Evolutionary conservation across 1,140 invertebrate species (phyloP).

Genomic region (Saccostrea cuccullata): DNA sequence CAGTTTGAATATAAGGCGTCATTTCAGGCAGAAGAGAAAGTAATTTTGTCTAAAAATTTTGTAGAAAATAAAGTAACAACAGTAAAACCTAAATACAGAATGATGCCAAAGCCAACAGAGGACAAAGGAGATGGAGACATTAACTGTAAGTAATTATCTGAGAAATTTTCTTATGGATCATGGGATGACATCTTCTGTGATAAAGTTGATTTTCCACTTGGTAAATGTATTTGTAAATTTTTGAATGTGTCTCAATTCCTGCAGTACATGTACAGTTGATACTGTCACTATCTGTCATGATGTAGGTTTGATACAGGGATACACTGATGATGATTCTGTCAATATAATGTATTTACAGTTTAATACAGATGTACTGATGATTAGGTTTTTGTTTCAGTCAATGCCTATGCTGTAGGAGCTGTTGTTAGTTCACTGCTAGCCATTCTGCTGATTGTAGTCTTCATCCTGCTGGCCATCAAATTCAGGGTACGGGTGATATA

Average conservation of each 20-base stretch:
- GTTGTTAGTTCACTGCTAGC: constrained; percentile 69
- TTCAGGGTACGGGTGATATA: constrained; percentile 65
- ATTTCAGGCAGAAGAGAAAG: no score
- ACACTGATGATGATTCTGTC: no score
- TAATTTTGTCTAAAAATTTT: neutral
- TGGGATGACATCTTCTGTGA: no score
- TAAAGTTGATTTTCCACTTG: neutral
- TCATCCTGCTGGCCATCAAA: constrained; percentile 69
- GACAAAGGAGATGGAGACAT: neutral
- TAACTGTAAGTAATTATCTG: neutral
- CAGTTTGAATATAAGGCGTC: no score
- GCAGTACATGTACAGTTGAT: neutral
- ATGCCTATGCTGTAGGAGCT: constrained; percentile 72
- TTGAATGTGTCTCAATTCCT: neutral
- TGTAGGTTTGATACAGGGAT: neutral
- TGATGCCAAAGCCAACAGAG: neutral
- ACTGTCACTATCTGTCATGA: neutral
- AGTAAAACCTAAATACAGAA: constrained; percentile 3
- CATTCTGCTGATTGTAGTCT: constrained; percentile 69
- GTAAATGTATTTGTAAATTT: neutral
- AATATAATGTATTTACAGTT: no score
- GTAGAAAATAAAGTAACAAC: neutral
- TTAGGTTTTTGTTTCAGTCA: constrained; percentile 65
- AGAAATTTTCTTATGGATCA: neutral
- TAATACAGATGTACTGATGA: neutral